These are phyloP conservation scores for Anarhynchus alexandrinus DNA, from an alignment of 2,113 vertebrate species.

Conservation along the genomic window DNA sequence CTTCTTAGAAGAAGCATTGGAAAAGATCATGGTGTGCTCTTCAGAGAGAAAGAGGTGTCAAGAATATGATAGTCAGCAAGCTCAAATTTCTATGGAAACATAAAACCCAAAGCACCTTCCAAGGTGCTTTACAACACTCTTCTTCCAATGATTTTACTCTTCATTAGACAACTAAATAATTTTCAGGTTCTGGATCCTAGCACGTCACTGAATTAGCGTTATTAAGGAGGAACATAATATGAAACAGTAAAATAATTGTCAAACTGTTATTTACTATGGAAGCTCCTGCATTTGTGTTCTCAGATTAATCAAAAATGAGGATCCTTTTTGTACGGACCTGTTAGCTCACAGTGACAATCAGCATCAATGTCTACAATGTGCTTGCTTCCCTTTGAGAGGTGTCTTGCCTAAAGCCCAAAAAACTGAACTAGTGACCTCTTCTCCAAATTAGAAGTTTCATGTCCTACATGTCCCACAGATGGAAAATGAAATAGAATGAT, in stretches of 20 bases:
- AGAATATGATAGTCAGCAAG: neutral
- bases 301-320: neutral
- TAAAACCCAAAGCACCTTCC: neutral
- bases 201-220: neutral
- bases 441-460: neutral
- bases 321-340: neutral
- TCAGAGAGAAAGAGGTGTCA: neutral
- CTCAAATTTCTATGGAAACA: neutral
- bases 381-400: neutral
- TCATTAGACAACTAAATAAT: neutral
- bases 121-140: neutral
- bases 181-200: neutral
- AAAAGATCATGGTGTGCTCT: neutral
- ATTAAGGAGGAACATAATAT: neutral
- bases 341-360: neutral
- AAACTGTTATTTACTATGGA: neutral
- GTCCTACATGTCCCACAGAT: neutral
- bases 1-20: neutral
- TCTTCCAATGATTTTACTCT: neutral
- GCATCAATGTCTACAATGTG: neutral
- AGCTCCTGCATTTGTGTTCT: neutral
- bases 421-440: neutral
- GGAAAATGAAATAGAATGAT: neutral
- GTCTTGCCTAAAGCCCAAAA: neutral
- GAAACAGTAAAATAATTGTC: neutral